A percentile compares a stretch with the other conserved stretches of the same genome.
These are phyloP conservation scores for Cloeon dipterum DNA, from an alignment of 2,888 invertebrate genomes.

Conservation along the genomic window DNA sequence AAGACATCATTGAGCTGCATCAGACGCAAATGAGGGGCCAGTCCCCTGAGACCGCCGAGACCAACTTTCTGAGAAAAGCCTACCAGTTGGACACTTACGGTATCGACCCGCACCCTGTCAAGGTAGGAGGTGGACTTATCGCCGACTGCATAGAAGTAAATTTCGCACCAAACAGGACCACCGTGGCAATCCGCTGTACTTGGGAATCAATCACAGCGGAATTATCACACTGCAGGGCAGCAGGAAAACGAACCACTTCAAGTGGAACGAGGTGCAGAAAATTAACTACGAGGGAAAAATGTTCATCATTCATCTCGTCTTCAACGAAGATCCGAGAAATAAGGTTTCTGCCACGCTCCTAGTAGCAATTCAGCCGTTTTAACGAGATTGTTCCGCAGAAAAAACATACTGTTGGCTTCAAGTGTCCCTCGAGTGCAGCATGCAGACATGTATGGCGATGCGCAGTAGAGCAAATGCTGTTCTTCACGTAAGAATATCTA, in stretches of 20 bases:
- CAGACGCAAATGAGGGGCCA: constrained; percentile 68
- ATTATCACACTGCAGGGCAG: constrained; percentile 88
- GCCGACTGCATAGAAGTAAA: too few species aligned
- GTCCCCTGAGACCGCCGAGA: constrained; percentile 69
- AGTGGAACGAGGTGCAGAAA: constrained; percentile 88
- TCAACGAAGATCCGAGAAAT: too few species aligned
- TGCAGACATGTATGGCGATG: constrained; percentile 95
- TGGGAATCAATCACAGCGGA: constrained; percentile 88
- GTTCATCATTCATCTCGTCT: constrained; percentile 86
- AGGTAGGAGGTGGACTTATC: constrained; percentile 36
- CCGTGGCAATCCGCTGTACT: constrained; percentile 71
- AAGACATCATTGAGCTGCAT: constrained; percentile 81
- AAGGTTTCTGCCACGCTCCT: too few species aligned
- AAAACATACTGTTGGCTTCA: constrained; percentile 86
- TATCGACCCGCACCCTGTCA: constrained; percentile 93
- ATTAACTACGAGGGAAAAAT: constrained; percentile 94
- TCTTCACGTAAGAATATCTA: constrained; percentile 66
- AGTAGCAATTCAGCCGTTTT: too few species aligned
- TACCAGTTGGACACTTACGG: constrained; percentile 89
- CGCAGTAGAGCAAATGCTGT: constrained; percentile 92
- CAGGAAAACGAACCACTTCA: constrained; percentile 80
- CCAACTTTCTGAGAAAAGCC: constrained; percentile 74
- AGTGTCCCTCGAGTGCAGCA: constrained; percentile 75
- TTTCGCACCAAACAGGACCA: constrained; percentile 43
- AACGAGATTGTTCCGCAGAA: constrained; percentile 47